Percentiles rank a stretch among this genome's conserved stretches.
These are phyloP conservation scores for Hanleya hanleyi DNA, from an alignment of 2,888 invertebrate species.

Conservation along the genomic window DNA sequence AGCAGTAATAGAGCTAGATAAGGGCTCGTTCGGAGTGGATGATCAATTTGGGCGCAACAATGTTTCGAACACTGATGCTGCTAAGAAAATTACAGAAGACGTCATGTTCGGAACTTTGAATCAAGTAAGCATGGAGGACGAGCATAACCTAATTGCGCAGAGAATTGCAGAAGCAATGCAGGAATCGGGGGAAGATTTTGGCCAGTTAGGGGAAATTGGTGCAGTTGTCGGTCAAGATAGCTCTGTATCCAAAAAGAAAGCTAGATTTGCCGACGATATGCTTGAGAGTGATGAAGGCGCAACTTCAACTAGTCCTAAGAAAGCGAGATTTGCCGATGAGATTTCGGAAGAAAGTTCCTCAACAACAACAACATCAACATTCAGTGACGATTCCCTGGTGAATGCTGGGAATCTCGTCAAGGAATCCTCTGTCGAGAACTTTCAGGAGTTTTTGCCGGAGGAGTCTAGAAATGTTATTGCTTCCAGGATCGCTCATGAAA, in stretches of 20 bases:
- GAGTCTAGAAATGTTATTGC: neutral
- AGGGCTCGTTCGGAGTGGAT: neutral
- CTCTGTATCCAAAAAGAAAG: neutral
- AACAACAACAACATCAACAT: neutral
- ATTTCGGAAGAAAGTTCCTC: neutral
- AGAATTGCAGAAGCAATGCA: neutral
- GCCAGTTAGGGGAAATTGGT: neutral
- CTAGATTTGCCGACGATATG: neutral
- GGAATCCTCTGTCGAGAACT: neutral
- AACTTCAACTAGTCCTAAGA: neutral
- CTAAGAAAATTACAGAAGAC: slow-evolving; percentile 9
- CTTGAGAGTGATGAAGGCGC: neutral
- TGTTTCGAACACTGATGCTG: slow-evolving; percentile 5
- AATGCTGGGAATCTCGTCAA: neutral
- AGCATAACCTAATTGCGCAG: neutral
- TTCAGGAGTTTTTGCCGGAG: neutral
- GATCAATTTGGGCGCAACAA: neutral
- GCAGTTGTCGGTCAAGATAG: neutral
- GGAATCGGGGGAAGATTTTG: neutral
- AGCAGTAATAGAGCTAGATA: neutral
- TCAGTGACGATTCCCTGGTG: neutral
- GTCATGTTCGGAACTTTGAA: neutral
- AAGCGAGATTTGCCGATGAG: neutral
- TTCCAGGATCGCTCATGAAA: slow-evolving; percentile 8
- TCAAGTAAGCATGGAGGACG: neutral